Evolutionary conservation across 2,888 invertebrate species (phyloP), one percentile per base, ranked within the genome.

Genomic region (Tetheella fluctuosa): DNA sequence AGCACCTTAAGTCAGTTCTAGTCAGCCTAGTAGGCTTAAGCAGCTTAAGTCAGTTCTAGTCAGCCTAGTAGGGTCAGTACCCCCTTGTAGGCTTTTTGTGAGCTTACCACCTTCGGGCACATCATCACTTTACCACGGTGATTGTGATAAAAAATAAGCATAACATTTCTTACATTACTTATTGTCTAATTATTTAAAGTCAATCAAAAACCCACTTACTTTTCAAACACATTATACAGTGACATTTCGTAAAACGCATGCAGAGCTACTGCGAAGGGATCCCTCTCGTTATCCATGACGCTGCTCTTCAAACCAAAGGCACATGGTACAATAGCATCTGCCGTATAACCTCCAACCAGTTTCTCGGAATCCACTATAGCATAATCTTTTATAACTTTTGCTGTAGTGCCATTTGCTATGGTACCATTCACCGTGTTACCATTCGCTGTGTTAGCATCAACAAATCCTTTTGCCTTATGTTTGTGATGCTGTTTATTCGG

Each of bases 291-390:
- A 15, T 91, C 88, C 92, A 93, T 92, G 0, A 92, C 92, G 7
- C 76, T 79, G 58, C 93, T 92, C 68, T 88, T 90, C 42, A 93
- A 65, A 0, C 93, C 93, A 65, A 93, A 93, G 0, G 93, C 93
- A 64, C 93, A 93, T 0, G 93, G 92, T 12, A 93, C 93, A 59
- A 93, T 93, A 0, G 93, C 93, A 63, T 93, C 93, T 0, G 93
- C 92, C 0, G 93, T 93, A 58, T 90, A 93, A 0, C 93, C 92
- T 1, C 93, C 93, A 0, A 92, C 85, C 0, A 91, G 69, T 61
- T 86, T 84, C 73, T 90, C 91, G 0, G 89, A 88, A 57, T 89
- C 79, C 0, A 91, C 84, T 59, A 83, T 76, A 58, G 79, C 71
- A 28, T 63, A 0, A 64, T 61, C 34, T 58, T 54, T 57, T 53